Evolutionary conservation across 2,888 invertebrate genomes (phyloP).

Genomic region (Pristionchus entomophagus): DNA sequence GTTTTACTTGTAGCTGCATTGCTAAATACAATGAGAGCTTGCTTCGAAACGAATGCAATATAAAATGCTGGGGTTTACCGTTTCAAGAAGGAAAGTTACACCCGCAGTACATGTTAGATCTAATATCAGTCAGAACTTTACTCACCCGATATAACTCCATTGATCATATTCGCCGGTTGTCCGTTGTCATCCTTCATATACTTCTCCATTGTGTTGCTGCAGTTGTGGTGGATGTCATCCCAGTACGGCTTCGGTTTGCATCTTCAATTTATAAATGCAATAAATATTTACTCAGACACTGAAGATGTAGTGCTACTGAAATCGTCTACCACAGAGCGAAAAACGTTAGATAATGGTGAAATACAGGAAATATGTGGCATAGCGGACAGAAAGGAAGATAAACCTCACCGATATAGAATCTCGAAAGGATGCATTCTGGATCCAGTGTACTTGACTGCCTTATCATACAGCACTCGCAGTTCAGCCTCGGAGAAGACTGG

Average conservation of each 20-base stretch:
- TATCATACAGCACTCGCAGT: constrained; percentile 51
- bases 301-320: no score
- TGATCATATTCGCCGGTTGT: constrained; percentile 70
- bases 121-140: no score
- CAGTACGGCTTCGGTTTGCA: constrained; percentile 70
- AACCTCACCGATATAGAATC: constrained; percentile 56
- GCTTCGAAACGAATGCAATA: no score
- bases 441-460: constrained; percentile 53
- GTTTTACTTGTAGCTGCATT: no score
- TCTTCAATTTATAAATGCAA: constrained; percentile 50
- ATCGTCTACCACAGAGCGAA: no score
- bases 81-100: no score
- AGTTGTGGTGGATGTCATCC: constrained; percentile 65
- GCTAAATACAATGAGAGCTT: no score
- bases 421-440: constrained; percentile 60
- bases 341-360: no score
- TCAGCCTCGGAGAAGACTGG: constrained; percentile 59
- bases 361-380: no score
- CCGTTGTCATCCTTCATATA: constrained; percentile 74
- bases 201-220: constrained; percentile 67
- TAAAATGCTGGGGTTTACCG: no score
- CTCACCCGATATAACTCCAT: constrained; percentile 55
- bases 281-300: background rate
- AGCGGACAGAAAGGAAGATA: no score
- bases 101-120: no score